phyloP scores from a whole-genome alignment of 2,113 vertebrate species.

The Xiphophorus couchianus region DNA sequence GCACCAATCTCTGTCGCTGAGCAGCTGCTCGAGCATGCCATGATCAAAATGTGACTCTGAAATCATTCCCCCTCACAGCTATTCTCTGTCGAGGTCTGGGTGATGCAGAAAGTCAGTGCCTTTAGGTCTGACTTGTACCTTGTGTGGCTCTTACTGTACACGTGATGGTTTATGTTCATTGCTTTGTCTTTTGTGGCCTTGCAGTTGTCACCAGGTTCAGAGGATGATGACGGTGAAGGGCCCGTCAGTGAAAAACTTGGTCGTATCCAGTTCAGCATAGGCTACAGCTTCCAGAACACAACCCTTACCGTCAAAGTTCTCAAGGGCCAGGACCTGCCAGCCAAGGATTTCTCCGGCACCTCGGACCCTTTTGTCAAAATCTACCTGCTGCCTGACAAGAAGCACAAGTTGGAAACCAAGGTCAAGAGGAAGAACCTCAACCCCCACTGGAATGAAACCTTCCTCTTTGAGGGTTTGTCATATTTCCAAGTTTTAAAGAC shows the following conservation, averaged over 20 bases:
- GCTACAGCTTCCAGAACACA: constrained; percentile 99
- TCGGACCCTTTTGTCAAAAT: constrained; percentile 99
- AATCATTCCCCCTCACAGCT: constrained; percentile 40
- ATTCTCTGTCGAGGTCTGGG: constrained; percentile 29
- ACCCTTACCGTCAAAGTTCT: constrained; percentile 97
- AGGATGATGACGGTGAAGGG: constrained; percentile 93
- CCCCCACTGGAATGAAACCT: constrained; percentile 98
- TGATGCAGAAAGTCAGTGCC: constrained; percentile 25
- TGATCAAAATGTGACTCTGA: constrained; percentile 38
- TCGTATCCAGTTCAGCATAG: constrained; percentile 98
- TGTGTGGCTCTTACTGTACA: constrained; percentile 11
- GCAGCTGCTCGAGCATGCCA: constrained; percentile 9
- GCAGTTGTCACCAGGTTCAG: constrained; percentile 94
- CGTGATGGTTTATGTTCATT: constrained; percentile 19
- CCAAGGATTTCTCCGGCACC: constrained; percentile 98
- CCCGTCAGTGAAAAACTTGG: constrained; percentile 93
- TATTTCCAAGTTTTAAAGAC: not conserved
- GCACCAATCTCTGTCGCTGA: constrained; percentile 51
- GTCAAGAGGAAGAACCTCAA: constrained; percentile 99
- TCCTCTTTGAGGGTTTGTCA: constrained; percentile 93
- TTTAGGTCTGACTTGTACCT: constrained; percentile 33
- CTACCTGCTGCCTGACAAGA: constrained; percentile 98
- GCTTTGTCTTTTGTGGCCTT: constrained; percentile 74
- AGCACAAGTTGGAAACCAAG: constrained; percentile 99
- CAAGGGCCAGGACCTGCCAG: constrained; percentile 95